Conservation (phyloP, 2,113 vertebrate genomes). For the Ivindomyrus marchei region DNA sequence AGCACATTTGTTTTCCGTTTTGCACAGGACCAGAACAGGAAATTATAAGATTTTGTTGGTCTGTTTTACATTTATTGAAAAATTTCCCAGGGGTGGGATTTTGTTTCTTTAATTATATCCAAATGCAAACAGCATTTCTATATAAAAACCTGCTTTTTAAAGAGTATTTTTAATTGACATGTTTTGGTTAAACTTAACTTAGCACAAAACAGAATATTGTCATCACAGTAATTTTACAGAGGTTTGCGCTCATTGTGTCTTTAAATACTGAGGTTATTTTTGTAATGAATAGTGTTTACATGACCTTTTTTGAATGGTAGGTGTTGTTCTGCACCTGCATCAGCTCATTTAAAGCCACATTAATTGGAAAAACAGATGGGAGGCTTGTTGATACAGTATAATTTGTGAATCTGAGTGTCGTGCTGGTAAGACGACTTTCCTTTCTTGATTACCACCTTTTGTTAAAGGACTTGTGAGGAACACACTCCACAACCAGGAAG, state of each 20-base stretch:
- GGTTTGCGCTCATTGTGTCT: background rate
- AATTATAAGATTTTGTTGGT: background rate
- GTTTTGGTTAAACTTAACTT: background rate
- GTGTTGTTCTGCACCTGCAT: slow-evolving; percentile 10
- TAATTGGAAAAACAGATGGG: slow-evolving; percentile 18
- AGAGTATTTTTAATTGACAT: background rate
- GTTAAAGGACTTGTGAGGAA: slow-evolving; percentile 23
- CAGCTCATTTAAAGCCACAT: slow-evolving; percentile 14
- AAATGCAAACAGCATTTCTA: background rate
- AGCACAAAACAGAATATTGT: slow-evolving; percentile 9
- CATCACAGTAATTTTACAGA: background rate
- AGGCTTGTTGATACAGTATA: slow-evolving; percentile 9
- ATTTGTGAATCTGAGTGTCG: slow-evolving; percentile 22
- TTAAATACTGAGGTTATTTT: background rate
- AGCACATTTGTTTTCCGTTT: background rate
- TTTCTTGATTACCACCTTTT: slow-evolving; percentile 24
- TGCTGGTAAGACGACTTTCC: background rate
- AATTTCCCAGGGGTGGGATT: background rate
- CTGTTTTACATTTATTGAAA: background rate
- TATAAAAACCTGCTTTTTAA: background rate
- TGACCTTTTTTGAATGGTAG: background rate
- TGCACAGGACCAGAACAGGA: background rate
- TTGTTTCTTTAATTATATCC: background rate
- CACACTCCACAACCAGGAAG: slow-evolving; percentile 32
- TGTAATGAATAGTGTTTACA: slow-evolving; percentile 22